Evolutionary conservation across 2,797 vertebrate genomes (phyloP), one percentile per base, ranked within the genome.

Genomic region (Carapus acus): DNA sequence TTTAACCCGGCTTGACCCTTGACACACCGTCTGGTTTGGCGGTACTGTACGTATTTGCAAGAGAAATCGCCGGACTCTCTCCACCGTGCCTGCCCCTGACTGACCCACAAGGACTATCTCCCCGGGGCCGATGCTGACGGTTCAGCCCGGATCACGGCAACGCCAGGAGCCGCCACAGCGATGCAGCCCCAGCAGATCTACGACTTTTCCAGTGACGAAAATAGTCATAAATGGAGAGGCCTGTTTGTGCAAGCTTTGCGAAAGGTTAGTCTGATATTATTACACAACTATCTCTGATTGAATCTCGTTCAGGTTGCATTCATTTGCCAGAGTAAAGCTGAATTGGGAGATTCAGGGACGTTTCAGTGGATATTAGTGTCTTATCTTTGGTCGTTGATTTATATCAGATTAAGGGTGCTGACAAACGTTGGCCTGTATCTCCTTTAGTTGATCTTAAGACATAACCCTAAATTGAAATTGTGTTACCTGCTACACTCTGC

Each of bases 131-230:
- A 92, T 93, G 93, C 87, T 84, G 88, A 90, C 89, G 79, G 77
- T 80, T 85, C 79, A 83, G 86, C 78, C 83, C 73, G 84, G 82
- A 80, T 49, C 85, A 85, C 85, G 85, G 88, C 84, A 80, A 82
- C 83, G 85, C 86, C 82, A 83, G 80, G 80, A 83, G 85, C 85
- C 85, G 86, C 86, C 79, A 71, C 78, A 77, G 89, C 87, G 77
- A 97, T 97, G 94, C 94, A 96, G 91, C 89, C 91, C 79, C 91
- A 91, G 85, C 92, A 92, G 80, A 90, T 87, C 1, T 95, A 96
- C 88, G 94, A 97, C 84, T 96, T 97, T 86, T 93, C 92, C 72
- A 92, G 92, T 84, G 94, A 96, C 46, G 94, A 97, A 83, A 96
- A 92, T 88, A 91, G 90, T 64, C 87, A 89, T 83, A 96, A 92